A percentile compares a stretch with the other conserved stretches of the same genome.
phyloP scores from a whole-genome alignment of 1,140 invertebrate species.

The Brachionus paranguensis region DNA sequence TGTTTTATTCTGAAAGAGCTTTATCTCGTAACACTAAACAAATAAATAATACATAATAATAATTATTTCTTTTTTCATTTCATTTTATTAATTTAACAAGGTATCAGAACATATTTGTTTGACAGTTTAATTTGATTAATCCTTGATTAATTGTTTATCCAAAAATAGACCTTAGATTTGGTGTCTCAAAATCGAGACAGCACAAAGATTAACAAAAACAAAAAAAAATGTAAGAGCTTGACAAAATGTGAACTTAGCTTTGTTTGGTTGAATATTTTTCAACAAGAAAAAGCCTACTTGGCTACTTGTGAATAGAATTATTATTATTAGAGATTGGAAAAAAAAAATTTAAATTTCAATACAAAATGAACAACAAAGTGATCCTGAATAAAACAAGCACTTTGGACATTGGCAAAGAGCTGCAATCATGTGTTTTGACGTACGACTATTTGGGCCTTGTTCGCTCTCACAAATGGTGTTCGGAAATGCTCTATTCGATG shows the following conservation, averaged over 20 bases:
- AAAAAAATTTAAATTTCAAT: neutral
- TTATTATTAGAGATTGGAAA: neutral
- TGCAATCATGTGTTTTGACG: neutral
- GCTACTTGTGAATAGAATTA: neutral
- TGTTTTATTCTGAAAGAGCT: too few species aligned
- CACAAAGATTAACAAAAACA: neutral
- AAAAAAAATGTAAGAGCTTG: neutral
- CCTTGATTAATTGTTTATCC: neutral
- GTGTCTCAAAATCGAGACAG: neutral
- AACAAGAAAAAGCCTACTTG: neutral
- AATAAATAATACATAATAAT: too few species aligned
- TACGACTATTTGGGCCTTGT: neutral
- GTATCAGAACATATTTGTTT: neutral
- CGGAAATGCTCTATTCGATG: conserved; percentile 11
- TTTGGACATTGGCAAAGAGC: conserved; percentile 2
- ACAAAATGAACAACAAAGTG: neutral
- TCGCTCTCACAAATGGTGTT: conserved; percentile 29
- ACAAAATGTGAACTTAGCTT: neutral
- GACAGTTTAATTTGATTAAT: neutral
- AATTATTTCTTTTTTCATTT: neutral
- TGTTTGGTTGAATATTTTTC: neutral
- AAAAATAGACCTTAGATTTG: neutral
- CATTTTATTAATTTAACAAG: neutral
- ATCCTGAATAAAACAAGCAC: conserved; percentile 24
- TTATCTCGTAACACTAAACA: too few species aligned